Base-by-base conservation (phyloP, 2,888 invertebrate genomes). In the Sepioteuthis lessoniana region DNA sequence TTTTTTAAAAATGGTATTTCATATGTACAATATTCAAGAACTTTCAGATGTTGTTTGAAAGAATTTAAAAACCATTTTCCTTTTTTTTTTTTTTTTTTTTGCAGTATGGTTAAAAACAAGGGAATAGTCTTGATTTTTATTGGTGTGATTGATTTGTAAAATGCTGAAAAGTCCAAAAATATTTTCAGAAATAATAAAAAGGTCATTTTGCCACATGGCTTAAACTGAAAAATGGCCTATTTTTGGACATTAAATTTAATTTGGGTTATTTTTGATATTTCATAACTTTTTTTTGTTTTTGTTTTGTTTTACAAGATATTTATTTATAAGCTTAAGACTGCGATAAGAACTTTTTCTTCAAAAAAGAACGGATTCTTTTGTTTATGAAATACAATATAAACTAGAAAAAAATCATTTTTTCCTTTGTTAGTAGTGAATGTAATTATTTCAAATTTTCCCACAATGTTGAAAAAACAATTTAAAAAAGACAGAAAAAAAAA, bases 301-400 rank as follows among this genome's bases (percentile, higher is more conserved):
- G 31, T n/a, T 60, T 60, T 8, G 25, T 8, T 55, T 55, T 55
- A 21, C 8, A 28, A 28, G 60, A 25, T 60, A 47, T 47, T 47
- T 47, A 28, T n/a, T n/a, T 35, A 35, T 76, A 76, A 76, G n/a
- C 76, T n/a, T 76, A 76, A 31, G n/a, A n/a, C 16, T n/a, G 76
- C 76, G n/a, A 35, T 76, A 76, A n/a, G 76, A 76, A 76, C 16
- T 35, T 35, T 35, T 35, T 76, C 13, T n/a, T 35, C 76, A 35
- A 35, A 76, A 76, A 16, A n/a, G n/a, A 76, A 35, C n/a, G n/a
- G n/a, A 13, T 76, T n/a, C 13, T 76, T n/a, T 76, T 76, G n/a
- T 35, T 76, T n/a, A n/a, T 76, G n/a, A n/a, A 55, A 76, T n/a
- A 76, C n/a, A 76, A 76, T 76, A n/a, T 76, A 76, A 76, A 76